phyloP scores from a whole-genome alignment of 2,797 vertebrate genomes.

The Capromys pilorides region DNA sequence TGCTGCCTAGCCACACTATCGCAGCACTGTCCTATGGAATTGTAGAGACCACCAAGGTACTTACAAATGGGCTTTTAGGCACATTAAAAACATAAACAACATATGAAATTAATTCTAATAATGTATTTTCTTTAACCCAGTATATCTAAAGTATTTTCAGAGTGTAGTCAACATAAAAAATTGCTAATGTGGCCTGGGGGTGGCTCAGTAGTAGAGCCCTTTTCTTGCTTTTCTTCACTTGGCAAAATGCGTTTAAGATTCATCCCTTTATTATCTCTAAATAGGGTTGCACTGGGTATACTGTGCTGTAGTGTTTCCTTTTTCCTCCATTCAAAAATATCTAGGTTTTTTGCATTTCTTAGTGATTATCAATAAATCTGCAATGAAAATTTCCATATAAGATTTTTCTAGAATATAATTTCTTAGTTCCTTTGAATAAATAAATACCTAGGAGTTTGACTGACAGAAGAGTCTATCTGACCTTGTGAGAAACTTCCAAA shows the following conservation, averaged over 20 bases:
- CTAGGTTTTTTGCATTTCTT: neutral
- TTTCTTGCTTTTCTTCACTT: neutral
- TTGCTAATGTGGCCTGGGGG: neutral
- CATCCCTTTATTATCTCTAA: neutral
- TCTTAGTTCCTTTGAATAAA: conserved; percentile 53
- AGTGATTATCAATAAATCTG: conserved; percentile 26
- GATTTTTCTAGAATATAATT: neutral
- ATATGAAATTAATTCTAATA: neutral
- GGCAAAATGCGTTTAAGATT: neutral
- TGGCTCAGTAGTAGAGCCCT: neutral
- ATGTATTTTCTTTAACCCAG: neutral
- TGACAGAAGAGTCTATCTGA: conserved; percentile 17
- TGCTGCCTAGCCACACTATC: neutral
- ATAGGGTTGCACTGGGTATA: neutral
- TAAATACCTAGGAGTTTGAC: conserved; percentile 8
- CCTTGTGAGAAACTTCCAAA: conserved; percentile 28
- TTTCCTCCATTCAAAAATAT: neutral
- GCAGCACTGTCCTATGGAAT: neutral
- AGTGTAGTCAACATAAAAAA: neutral
- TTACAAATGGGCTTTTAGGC: neutral
- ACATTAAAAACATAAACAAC: neutral
- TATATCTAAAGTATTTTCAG: neutral
- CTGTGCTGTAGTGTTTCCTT: neutral
- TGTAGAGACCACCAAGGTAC: neutral
- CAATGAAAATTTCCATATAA: conserved; percentile 3